Base-by-base conservation (phyloP, 2,113 vertebrate species). In the Larimichthys polyactis region DNA sequence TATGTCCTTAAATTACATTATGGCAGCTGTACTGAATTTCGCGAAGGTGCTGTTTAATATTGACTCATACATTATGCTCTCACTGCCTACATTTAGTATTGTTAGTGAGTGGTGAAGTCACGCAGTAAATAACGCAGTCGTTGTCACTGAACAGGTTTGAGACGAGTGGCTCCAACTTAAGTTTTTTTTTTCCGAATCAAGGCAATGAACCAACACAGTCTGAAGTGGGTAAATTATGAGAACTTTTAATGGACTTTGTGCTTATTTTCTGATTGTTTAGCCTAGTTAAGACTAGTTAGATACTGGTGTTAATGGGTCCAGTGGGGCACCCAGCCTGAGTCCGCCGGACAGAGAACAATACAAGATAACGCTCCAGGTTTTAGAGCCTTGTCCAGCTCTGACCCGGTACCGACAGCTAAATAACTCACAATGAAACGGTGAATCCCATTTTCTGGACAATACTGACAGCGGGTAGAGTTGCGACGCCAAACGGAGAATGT, bases 231-330 rank as follows among this genome's bases (percentile, higher is more conserved):
- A 67, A 59, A 83, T 43, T 5, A 8, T 20, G 24, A 1, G 4
- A 11, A 29, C n/a, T 15, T 77, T 71, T 24, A 9, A 52, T 43
- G 7, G 59, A 58, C 48, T 73, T 77, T 52, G 59, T 58, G 24
- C 54, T 54, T 19, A 62, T 73, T 29, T 29, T 69, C 46, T 17
- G 11, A 2, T 20, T 27, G 49, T 71, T 62, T n/a, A 54, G 43
- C 65, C 20, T 36, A 24, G 40, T 40, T 59, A n/a, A 54, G 59
- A 81, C 48, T 7, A 29, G 52, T 63, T 20, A 5, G 40, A 74
- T 27, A 20, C 70, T 44, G 76, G 57, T 72, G 40, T 65, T 66
- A 49, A 67, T 78, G 73, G 43, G 66, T 73, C 70, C 82, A 63
- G 3, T 40, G 60, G 74, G 76, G 70, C 48, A 51, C 16, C n/a